A percentile compares a stretch with the other conserved stretches of the same genome.
These are phyloP conservation scores for Isichthys henryi DNA, from an alignment of 2,113 vertebrate genomes.

Conservation along the genomic window DNA sequence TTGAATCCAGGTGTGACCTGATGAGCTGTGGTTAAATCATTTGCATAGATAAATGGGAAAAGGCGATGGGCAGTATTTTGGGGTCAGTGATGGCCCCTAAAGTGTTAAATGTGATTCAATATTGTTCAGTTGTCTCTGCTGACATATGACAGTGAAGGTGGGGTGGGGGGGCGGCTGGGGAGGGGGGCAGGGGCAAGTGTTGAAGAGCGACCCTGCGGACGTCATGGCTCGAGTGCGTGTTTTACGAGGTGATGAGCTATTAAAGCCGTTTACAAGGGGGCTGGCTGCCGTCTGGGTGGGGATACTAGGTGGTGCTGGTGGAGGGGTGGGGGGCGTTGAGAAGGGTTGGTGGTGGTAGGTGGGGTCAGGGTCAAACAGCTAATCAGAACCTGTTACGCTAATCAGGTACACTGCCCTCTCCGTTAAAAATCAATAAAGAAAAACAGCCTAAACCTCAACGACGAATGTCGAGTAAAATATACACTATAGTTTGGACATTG, in stretches of 20 bases:
- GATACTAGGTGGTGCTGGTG: background rate
- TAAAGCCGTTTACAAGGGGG: constrained; percentile 22
- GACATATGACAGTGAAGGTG: background rate
- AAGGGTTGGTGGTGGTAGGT: background rate
- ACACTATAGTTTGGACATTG: background rate
- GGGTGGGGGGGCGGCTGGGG: background rate
- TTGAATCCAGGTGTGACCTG: constrained; percentile 14
- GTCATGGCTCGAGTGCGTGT: background rate
- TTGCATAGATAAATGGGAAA: background rate
- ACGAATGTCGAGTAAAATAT: background rate
- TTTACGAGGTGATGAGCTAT: constrained; percentile 29
- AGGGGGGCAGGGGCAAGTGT: background rate
- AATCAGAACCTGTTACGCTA: constrained; percentile 9
- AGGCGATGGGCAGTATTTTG: background rate
- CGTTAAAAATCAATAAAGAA: constrained; percentile 4
- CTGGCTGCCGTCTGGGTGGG: background rate
- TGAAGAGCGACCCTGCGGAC: background rate
- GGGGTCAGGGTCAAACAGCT: constrained; percentile 1
- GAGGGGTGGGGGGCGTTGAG: background rate
- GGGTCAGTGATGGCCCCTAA: background rate
- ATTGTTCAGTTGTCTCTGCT: constrained; percentile 9
- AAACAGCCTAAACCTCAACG: background rate
- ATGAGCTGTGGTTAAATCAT: background rate
- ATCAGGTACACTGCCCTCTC: constrained; percentile 7
- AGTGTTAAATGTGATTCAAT: background rate